phyloP scores from a whole-genome alignment of 2,113 vertebrate genomes.

The Otus sunia region DNA sequence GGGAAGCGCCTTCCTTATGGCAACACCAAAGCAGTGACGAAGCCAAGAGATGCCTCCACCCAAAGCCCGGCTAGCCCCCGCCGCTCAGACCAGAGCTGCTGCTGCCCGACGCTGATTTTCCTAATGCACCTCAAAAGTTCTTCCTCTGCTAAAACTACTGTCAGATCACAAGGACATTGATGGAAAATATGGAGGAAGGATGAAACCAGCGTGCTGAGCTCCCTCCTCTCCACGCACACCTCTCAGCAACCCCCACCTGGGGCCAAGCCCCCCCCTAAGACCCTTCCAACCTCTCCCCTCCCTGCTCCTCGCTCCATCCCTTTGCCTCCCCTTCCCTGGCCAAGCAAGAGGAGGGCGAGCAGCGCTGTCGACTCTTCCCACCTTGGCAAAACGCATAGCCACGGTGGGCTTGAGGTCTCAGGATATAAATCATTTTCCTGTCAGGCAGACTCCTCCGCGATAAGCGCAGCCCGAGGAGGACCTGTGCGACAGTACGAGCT shows the following conservation, averaged over 20 bases:
- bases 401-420: rapidly evolving
- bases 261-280: not conserved
- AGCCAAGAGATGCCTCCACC: not conserved
- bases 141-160: not conserved
- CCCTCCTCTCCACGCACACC: not conserved
- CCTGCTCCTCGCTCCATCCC: not conserved
- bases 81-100: not conserved
- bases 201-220: not conserved
- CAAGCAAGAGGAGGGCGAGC: not conserved
- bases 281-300: not conserved
- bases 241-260: not conserved
- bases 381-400: rapidly evolving
- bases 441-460: not conserved
- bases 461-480: not conserved
- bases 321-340: not conserved
- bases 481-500: rapidly evolving
- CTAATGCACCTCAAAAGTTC: not conserved
- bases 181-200: not conserved
- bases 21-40: rapidly evolving
- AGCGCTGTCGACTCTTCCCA: rapidly evolving
- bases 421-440: not conserved
- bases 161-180: rapidly evolving
- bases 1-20: not conserved
- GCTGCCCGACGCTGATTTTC: not conserved
- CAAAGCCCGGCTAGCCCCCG: not conserved